A percentile compares a stretch with the other conserved stretches of the same genome.
Conservation (phyloP, 2,113 vertebrate species). For the Monarcha castaneiventris region DNA sequence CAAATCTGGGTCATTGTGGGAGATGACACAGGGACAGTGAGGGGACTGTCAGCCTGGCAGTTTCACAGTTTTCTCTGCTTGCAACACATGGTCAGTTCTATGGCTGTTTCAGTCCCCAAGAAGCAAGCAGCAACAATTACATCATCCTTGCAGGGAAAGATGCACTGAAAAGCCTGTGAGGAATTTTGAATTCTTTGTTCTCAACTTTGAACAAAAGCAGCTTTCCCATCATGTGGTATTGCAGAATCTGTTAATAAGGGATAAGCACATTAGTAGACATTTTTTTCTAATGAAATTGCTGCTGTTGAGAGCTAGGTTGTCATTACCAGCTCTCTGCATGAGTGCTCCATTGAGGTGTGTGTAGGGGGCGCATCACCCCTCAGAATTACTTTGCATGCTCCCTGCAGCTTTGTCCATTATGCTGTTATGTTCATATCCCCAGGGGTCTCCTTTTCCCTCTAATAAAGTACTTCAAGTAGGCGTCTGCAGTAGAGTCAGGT, state of each 20-base stretch:
- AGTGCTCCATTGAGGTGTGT: not conserved
- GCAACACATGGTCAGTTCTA: not conserved
- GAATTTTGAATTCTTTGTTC: not conserved
- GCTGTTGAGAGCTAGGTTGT: not conserved
- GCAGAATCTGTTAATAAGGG: constrained; percentile 36
- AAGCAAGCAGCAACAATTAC: not conserved
- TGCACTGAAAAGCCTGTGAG: not conserved
- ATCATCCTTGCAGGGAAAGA: not conserved
- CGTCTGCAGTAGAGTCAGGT: not conserved
- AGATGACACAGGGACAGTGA: not conserved
- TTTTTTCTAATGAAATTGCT: not conserved
- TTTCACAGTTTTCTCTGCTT: not conserved
- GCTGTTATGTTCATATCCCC: not conserved
- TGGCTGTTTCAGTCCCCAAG: not conserved
- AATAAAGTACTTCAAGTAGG: not conserved
- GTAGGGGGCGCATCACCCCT: not conserved
- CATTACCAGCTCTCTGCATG: constrained; percentile 40
- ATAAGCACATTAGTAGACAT: not conserved
- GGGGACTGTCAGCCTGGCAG: not conserved
- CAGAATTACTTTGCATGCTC: not conserved
- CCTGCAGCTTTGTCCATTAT: not conserved
- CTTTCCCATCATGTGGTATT: not conserved
- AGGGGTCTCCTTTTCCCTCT: not conserved
- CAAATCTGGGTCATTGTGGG: not conserved
- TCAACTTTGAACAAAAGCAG: not conserved